These are phyloP conservation scores for Amorpha juglandis DNA, from an alignment of 2,888 invertebrate species.

Conservation along the genomic window DNA sequence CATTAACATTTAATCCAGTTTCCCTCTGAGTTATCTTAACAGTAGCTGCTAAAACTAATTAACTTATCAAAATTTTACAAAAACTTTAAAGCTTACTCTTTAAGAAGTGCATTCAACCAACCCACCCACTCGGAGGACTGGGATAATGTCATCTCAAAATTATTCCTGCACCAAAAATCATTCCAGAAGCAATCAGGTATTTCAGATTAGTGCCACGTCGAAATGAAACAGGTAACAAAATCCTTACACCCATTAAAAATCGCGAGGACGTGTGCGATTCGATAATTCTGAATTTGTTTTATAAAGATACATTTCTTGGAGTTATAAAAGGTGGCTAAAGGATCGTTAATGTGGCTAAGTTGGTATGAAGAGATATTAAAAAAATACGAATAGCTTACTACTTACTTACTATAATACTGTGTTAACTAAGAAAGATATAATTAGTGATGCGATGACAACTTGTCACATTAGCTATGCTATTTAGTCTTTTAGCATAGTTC, in stretches of 20 bases:
- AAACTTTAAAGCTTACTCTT: neutral
- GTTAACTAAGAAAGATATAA: no score
- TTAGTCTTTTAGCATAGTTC: no score
- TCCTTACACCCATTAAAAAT: constrained; percentile 33
- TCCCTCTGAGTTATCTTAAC: neutral
- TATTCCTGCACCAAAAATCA: constrained; percentile 25
- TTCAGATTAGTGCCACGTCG: constrained; percentile 37
- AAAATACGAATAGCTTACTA: no score
- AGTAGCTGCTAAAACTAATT: constrained; percentile 1
- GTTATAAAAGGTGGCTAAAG: neutral
- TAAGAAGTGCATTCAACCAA: neutral
- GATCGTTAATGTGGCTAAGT: neutral
- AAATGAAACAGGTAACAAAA: constrained; percentile 32
- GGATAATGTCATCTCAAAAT: constrained; percentile 24
- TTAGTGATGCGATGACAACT: no score
- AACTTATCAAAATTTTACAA: constrained; percentile 4
- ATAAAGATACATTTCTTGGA: constrained; percentile 7
- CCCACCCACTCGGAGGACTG: constrained; percentile 1
- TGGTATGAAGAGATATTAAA: no score
- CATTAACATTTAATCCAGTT: neutral
- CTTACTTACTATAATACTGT: no score
- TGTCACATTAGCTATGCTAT: no score
- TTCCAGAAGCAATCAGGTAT: constrained; percentile 37
- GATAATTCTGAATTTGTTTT: constrained; percentile 21
- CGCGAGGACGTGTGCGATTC: constrained; percentile 9